These are phyloP conservation scores for Phania funesta DNA, from an alignment of 2,888 invertebrate species.

Conservation along the genomic window DNA sequence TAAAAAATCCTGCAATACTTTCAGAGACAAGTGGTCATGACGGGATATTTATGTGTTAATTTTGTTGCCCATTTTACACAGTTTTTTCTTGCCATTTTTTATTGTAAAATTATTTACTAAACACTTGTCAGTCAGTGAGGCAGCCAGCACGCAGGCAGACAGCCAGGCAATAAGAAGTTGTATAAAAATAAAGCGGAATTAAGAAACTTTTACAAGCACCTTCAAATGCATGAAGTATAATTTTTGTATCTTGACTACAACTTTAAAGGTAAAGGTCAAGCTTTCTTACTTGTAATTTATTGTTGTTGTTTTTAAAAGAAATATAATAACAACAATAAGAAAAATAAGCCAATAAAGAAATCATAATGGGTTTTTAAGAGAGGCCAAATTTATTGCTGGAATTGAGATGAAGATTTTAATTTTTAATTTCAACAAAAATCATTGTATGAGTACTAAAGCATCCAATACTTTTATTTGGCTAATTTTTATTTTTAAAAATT, in stretches of 20 bases:
- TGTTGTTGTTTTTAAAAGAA: slow-evolving; percentile 26
- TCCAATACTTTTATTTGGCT: neutral
- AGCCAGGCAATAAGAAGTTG: slow-evolving; percentile 3
- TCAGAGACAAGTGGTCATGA: slow-evolving; percentile 66
- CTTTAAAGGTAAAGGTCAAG: slow-evolving; percentile 51
- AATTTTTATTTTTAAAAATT: no score
- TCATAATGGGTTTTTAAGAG: slow-evolving; percentile 78
- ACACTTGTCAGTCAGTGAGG: slow-evolving; percentile 20
- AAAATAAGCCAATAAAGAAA: slow-evolving; percentile 78
- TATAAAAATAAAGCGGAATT: slow-evolving; percentile 36
- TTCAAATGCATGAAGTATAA: neutral
- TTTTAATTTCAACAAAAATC: neutral
- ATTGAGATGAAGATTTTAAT: neutral
- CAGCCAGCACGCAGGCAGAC: slow-evolving; percentile 9
- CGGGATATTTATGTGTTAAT: slow-evolving; percentile 80
- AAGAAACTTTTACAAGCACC: slow-evolving; percentile 1
- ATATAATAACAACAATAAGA: slow-evolving; percentile 70
- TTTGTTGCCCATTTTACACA: slow-evolving; percentile 73
- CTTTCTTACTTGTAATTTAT: slow-evolving; percentile 2
- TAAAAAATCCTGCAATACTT: slow-evolving; percentile 12
- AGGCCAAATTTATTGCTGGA: slow-evolving; percentile 66
- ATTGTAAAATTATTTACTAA: slow-evolving; percentile 67
- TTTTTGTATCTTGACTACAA: slow-evolving; percentile 27
- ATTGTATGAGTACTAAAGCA: neutral
- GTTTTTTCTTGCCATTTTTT: slow-evolving; percentile 66